Evolutionary conservation across 2,888 invertebrate species (phyloP), one percentile per base, ranked within the genome.

Genomic region (Ophion obscuratus): DNA sequence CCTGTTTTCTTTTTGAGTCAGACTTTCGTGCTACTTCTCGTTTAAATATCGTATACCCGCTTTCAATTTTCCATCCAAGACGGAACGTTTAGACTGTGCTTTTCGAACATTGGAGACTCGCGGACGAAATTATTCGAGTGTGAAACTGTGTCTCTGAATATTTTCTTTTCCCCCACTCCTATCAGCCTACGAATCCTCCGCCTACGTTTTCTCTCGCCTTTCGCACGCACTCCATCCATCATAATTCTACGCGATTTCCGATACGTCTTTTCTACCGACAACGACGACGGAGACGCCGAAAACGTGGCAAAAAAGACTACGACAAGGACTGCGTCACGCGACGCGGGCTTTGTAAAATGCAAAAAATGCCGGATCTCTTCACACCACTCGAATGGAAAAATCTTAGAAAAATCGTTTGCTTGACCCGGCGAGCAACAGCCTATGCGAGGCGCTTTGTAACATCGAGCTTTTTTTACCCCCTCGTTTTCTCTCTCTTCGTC

Each of bases 41-140:
- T 64, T 75, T 61, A 40, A 59, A 57, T 36, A 67, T 75, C 71
- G 36, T 66, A 64, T 61, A 66, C 64, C 75, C 75, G 75, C 67
- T 66, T 47, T 14, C 70, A 79, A 79, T 59, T 75, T 79, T 81
- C 74, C 53, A 84, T 78, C 70, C 73, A 84, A 81, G 73, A 66
- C 20, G 66, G 47, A 75, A 77, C 85, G 75, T 64, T 76, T 80
- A 81, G 78, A 84, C 77, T 83, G 79, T 82, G 81, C 78, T 77
- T 83, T 62, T 78, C 70, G 74, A 80, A 70, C 64, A 73, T 80
- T 40, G 47, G 9, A 47, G 47, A 11, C 47, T 47, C 10, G 47
- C 10, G 47, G 5, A 47, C 10, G 10, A 47, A 47, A 47, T 10
- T 14, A 47, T 47, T 2, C 10, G 10, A 47, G 47, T 2, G 10